phyloP scores from a whole-genome alignment of 1,140 invertebrate species.

The Himalopsyche phryganea region DNA sequence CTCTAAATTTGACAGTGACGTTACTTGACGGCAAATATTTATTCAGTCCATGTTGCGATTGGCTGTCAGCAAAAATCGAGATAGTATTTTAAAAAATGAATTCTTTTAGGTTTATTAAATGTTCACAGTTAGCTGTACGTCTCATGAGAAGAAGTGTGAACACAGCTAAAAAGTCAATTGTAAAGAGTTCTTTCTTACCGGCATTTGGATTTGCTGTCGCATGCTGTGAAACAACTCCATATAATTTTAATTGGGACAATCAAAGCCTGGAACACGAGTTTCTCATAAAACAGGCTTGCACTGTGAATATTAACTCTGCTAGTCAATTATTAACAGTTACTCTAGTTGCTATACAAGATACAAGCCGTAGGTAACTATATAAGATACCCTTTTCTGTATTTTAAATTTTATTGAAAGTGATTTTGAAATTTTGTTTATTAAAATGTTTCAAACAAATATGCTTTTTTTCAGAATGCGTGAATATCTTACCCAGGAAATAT shows the following conservation, averaged over 20 bases:
- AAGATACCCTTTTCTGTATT: neutral
- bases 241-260: slow-evolving; percentile 22
- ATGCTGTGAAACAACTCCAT: slow-evolving; percentile 16
- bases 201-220: slow-evolving; percentile 5
- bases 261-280: slow-evolving; percentile 41
- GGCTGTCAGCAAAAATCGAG: too few species aligned
- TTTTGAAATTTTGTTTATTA: too few species aligned
- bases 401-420: too few species aligned
- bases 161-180: too few species aligned
- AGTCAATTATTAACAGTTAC: slow-evolving; percentile 50
- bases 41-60: too few species aligned
- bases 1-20: neutral
- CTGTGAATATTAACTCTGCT: slow-evolving; percentile 49
- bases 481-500: slow-evolving; percentile 44
- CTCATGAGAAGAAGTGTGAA: too few species aligned
- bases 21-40: too few species aligned
- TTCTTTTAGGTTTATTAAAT: too few species aligned
- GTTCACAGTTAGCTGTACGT: too few species aligned
- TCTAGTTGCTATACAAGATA: slow-evolving; percentile 50
- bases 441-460: too few species aligned
- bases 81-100: too few species aligned
- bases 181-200: slow-evolving; percentile 4
- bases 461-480: slow-evolving; percentile 41
- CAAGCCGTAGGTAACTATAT: slow-evolving; percentile 44
- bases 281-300: slow-evolving; percentile 49